Base-by-base conservation (phyloP, 2,113 vertebrate genomes). In the Poeciliopsis prolifica region DNA sequence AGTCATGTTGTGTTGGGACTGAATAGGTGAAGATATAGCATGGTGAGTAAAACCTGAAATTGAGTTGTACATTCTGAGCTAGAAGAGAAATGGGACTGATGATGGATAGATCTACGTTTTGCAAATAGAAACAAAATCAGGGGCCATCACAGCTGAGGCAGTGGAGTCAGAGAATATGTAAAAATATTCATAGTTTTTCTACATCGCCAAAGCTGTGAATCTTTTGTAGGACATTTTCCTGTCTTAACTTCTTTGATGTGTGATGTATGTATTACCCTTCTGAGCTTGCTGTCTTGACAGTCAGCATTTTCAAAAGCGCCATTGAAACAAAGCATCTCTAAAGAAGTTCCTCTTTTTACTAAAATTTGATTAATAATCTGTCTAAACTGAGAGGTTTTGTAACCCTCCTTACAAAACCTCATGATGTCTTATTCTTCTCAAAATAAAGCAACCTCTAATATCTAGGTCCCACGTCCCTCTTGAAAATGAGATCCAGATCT, bases 101-200 rank as follows among this genome's bases (percentile, higher is more conserved):
- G 51, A 78, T 76, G 66, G 69, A 76, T 60, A 9, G 30, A 26
- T 40, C 5, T 31, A 19, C 9, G 13, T 70, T 64, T 22, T 2
- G 35, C 29, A 67, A 75, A 69, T 58, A 73, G 24, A 28, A 37
- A 64, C 31, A 54, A 68, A 72, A 15, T 71, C 58, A 61, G 54
- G 33, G 44, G 40, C 15, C 11, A 15, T 42, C 26, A 44, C 14
- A 30, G 19, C 54, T 70, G 4, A 51, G 22, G 48, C 67, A 65
- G 63, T 60, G 2, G 5, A 66, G 62, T 79, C 68, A 61, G 35
- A 61, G 61, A 79, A 76, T 65, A 40, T 66, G 63, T 72, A 69
- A 64, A 75, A 64, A 77, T 77, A 60, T 71, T 51, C 66, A 65
- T 29, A 54, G 58, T 31, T 19, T 63, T 54, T 71, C 28, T 67